Evolutionary conservation across 2,888 invertebrate genomes (phyloP), one percentile per base, ranked within the genome.

Genomic region (Pimpla rufipes): DNA sequence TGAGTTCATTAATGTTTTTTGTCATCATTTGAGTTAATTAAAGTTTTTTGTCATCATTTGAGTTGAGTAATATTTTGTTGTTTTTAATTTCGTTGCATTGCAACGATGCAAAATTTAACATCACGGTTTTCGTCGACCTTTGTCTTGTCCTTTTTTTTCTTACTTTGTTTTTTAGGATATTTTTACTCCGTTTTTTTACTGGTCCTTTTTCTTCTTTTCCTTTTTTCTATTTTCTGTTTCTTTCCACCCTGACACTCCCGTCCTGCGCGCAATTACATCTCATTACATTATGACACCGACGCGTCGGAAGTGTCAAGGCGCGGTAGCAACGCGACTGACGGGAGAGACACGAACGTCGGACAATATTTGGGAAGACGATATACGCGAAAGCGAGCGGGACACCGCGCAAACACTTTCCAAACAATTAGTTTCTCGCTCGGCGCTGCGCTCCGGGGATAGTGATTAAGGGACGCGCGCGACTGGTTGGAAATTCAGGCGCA

Each of bases 361-460:
- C 71, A 71, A 71, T 71, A 71, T 71, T 71, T 57, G 71, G 55
- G 13, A 40, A 57, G 29, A 16, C 5, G 40, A 57, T 10, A 57
- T 42, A n/a, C n/a, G 23, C 29, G 23, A 52, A 52, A 52, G 52
- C 18, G 18, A 21, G 18, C 18, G 18, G 52, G 18, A 10, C 18
- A 18, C 8, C 8, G 1, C 8, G 10, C 18, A 10, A 16, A 52
- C 21, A 52, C 52, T 52, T 52, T 6, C 10, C 52, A 21, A 52
- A 10, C 52, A 52, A 52, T 52, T 52, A 52, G 18, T 52, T n/a
- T 16, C 52, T 18, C 29, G 3, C 18, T 52, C 10, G 18, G 21
- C n/a, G 5, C 16, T 18, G 18, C 52, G 10, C 21, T 52, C 2
- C 2, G 21, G 18, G 2, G 18, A 18, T 21, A 52, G 21, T 10